Evolutionary conservation across 1,140 invertebrate species (phyloP).

Genomic region (Magallana angulata): DNA sequence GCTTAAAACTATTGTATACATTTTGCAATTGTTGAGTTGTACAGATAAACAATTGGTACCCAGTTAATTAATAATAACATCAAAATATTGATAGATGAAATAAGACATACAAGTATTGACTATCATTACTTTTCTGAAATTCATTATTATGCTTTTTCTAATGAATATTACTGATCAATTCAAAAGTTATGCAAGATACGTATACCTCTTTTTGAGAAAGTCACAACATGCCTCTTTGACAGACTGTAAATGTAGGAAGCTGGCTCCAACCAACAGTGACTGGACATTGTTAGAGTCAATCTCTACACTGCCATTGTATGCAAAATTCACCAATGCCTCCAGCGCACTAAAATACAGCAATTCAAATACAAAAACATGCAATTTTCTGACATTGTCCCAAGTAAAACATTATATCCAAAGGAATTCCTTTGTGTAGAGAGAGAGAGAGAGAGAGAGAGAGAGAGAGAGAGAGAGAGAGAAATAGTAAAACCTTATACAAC

Average conservation of each 20-base stretch:
- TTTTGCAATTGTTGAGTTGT: too few species aligned
- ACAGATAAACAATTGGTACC: too few species aligned
- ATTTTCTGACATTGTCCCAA: too few species aligned
- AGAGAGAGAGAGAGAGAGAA: neutral
- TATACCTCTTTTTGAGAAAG: constrained; percentile 85
- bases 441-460: too few species aligned
- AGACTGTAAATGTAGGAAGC: constrained; percentile 90
- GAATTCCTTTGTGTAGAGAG: neutral
- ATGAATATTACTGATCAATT: neutral
- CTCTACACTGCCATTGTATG: constrained; percentile 89
- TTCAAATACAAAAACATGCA: neutral
- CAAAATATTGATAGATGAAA: neutral
- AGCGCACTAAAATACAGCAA: constrained; percentile 84
- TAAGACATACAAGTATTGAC: neutral
- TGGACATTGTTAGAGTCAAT: constrained; percentile 92
- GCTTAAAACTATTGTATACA: too few species aligned
- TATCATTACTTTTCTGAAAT: neutral
- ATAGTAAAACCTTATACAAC: neutral
- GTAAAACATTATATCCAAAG: neutral
- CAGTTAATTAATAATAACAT: neutral
- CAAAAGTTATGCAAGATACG: neutral
- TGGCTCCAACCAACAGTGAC: constrained; percentile 91
- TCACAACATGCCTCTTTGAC: constrained; percentile 92
- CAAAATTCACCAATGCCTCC: constrained; percentile 92
- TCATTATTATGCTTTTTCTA: neutral